Percentiles rank a stretch among this genome's conserved stretches.
phyloP scores from a whole-genome alignment of 2,888 invertebrate genomes.

The Acheta domesticus region DNA sequence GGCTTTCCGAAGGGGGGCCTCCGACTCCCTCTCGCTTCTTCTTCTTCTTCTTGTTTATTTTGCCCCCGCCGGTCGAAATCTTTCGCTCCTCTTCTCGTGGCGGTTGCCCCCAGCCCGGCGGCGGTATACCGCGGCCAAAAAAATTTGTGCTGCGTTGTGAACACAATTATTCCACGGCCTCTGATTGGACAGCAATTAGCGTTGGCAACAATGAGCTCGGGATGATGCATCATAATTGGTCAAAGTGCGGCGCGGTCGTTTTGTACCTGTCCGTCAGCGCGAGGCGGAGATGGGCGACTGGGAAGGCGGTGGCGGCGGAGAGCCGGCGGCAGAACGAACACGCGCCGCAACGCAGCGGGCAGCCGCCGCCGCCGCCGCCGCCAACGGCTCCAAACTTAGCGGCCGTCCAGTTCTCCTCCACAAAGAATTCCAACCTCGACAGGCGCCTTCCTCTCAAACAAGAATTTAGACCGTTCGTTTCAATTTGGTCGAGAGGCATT shows the following conservation, averaged over 20 bases:
- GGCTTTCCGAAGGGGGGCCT: neutral
- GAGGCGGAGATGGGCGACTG: neutral
- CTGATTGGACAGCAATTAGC: constrained; percentile 18
- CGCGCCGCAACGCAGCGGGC: no score
- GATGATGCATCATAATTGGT: constrained; percentile 18
- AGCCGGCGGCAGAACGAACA: no score
- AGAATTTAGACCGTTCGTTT: no score
- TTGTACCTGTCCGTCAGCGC: constrained; percentile 22
- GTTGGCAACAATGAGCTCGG: constrained; percentile 18
- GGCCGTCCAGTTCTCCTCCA: no score
- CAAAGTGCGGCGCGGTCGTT: neutral
- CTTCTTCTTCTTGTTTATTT: neutral
- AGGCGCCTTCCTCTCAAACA: no score
- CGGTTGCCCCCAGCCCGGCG: neutral
- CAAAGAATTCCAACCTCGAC: no score
- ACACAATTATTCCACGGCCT: constrained; percentile 18
- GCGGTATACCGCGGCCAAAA: neutral
- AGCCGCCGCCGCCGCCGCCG: no score
- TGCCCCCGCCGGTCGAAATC: constrained; percentile 6
- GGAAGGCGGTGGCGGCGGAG: neutral
- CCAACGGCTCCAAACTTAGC: no score
- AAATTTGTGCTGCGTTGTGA: neutral
- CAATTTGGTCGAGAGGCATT: no score
- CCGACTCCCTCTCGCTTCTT: neutral
- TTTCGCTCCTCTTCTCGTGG: neutral